Evolutionary conservation across 2,113 vertebrate species (phyloP), one percentile per base, ranked within the genome.

Genomic region (Corynorhinus townsendii): DNA sequence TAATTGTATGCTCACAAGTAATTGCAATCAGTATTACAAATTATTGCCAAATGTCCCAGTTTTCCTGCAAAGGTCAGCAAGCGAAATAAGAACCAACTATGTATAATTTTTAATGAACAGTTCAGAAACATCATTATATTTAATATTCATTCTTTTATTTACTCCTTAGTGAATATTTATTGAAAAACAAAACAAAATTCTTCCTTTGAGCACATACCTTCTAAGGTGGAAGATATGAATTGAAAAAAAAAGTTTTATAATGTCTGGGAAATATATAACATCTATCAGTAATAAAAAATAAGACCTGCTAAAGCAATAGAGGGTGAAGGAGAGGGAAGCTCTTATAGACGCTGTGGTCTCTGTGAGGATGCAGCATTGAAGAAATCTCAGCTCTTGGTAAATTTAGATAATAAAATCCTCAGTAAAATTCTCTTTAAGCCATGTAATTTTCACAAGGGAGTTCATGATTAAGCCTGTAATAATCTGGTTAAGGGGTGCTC

Each of bases 11-110:
- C 92, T 5, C 12, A 96, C 7, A 94, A 91, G 84, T 97, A 98
- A 2, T 84, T 81, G 38, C 96, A 98, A 49, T 98, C 94, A 75
- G 69, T 90, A 75, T 98, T 98, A 75, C 97, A 98, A 14, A 95
- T 95, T 0, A 98, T 97, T 81, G 62, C 71, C 81, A 97, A 88
- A 33, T 98, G 96, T 75, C 49, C 4, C 0, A 95, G 22, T 0
- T 0, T 85, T 64, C 91, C 96, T 89, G 94, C 97, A 95, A 94
- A 98, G 95, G 16, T 35, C n/a, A 56, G 47, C 40, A 69, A n/a
- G 92, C 28, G 47, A 43, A 96, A 91, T 72, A 89, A 69, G 0
- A 86, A 38, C 16, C 45, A 91, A 43, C 6, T 38, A 49, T 4
- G 15, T 89, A 28, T 73, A 76, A 76, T 69, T 71, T 54, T 33